phyloP scores from a whole-genome alignment of 1,140 invertebrate species.

The Probaryconus sp. region DNA sequence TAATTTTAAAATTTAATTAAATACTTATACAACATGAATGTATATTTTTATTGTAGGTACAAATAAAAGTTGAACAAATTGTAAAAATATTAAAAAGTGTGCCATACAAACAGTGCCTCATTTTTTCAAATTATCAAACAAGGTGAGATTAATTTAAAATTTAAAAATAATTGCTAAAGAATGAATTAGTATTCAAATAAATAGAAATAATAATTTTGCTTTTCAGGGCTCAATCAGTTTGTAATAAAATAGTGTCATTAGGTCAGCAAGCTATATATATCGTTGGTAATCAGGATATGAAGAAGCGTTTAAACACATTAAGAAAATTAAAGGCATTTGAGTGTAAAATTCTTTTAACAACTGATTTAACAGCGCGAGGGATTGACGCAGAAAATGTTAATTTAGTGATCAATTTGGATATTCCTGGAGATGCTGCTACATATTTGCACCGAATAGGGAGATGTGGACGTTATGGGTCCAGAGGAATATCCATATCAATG shows the following conservation, averaged over 20 bases:
- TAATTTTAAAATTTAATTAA: too few species aligned
- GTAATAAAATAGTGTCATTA: constrained; percentile 82
- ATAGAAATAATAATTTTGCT: constrained; percentile 30
- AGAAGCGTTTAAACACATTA: constrained; percentile 86
- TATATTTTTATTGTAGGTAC: constrained; percentile 63
- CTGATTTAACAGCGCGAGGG: constrained; percentile 91
- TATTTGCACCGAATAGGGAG: constrained; percentile 98
- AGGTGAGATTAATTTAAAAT: constrained; percentile 76
- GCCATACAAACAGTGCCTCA: constrained; percentile 91
- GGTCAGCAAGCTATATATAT: constrained; percentile 87
- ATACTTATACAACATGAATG: too few species aligned
- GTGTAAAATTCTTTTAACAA: constrained; percentile 92
- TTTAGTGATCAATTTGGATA: constrained; percentile 95
- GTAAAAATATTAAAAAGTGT: constrained; percentile 84
- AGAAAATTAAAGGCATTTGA: constrained; percentile 87
- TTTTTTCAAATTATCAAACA: constrained; percentile 93
- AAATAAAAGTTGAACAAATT: constrained; percentile 85
- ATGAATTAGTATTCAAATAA: background rate
- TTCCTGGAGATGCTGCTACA: constrained; percentile 88
- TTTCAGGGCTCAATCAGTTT: constrained; percentile 83
- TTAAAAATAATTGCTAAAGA: constrained; percentile 4
- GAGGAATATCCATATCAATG: constrained; percentile 85
- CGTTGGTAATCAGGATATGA: constrained; percentile 87
- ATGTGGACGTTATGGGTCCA: constrained; percentile 92
- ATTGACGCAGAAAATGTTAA: constrained; percentile 96